phyloP scores from a whole-genome alignment of 1,140 invertebrate species.

The Drosophila melanica region DNA sequence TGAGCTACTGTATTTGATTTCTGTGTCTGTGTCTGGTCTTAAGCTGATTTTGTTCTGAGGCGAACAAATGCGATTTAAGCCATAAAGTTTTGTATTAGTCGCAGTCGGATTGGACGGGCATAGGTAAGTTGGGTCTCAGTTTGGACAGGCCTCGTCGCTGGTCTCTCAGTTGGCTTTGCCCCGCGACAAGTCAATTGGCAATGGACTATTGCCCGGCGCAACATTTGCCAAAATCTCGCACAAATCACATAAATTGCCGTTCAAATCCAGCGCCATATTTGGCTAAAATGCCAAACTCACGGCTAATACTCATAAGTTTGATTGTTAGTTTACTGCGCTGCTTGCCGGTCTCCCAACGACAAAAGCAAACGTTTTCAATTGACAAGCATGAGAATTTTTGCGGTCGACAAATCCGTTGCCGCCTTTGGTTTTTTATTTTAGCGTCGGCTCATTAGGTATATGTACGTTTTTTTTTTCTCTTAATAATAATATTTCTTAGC shows the following conservation, averaged over 20 bases:
- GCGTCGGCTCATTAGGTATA: conserved; percentile 58
- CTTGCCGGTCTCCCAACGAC: conserved; percentile 18
- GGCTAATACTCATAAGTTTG: conserved; percentile 77
- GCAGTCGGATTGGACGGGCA: conserved; percentile 9
- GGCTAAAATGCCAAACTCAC: conserved; percentile 76
- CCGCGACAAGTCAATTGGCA: conserved; percentile 66
- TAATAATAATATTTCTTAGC: neutral
- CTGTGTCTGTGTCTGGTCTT: conserved; percentile 26
- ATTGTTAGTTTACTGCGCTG: conserved; percentile 27
- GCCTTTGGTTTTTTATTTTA: conserved; percentile 38
- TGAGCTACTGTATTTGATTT: conserved; percentile 33
- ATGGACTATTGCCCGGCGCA: conserved; percentile 27
- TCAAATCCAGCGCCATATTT: conserved; percentile 71
- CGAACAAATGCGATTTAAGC: conserved; percentile 73
- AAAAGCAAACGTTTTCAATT: conserved; percentile 47
- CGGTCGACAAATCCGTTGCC: conserved; percentile 63
- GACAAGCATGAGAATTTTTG: conserved; percentile 77
- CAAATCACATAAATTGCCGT: conserved; percentile 79
- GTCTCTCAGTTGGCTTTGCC: neutral
- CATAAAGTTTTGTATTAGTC: conserved; percentile 76
- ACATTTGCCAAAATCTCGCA: conserved; percentile 75
- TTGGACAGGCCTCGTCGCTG: conserved; percentile 15
- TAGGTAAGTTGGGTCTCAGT: conserved; percentile 14
- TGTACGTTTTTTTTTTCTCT: conserved; percentile 49
- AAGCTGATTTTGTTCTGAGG: conserved; percentile 76